A percentile compares a stretch with the other conserved stretches of the same genome.
Conservation (phyloP, 2,113 vertebrate genomes). For the Phodopus roborovskii region DNA sequence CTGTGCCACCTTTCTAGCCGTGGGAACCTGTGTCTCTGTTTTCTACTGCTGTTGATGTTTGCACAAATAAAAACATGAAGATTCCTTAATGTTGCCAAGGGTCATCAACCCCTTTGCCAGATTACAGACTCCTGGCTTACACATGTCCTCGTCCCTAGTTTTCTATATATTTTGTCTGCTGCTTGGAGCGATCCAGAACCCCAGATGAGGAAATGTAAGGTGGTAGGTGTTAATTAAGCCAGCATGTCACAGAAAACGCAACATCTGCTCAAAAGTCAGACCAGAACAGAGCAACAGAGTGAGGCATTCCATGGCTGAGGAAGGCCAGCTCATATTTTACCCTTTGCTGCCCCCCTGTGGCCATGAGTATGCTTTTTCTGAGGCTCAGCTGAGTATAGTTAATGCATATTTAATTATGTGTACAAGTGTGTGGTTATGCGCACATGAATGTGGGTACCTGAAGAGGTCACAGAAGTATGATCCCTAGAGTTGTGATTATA, state of each 20-base stretch:
- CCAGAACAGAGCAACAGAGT: neutral
- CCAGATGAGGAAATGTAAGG: neutral
- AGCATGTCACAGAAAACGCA: accelerated
- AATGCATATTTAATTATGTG: neutral
- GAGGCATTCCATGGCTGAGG: accelerated
- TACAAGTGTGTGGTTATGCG: neutral
- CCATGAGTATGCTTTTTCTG: neutral
- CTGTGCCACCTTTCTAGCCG: neutral
- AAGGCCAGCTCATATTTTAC: too few species aligned
- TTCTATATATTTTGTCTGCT: neutral
- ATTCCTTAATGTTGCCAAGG: neutral
- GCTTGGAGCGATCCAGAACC: neutral
- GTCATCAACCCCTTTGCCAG: neutral
- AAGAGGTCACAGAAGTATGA: neutral
- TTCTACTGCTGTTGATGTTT: neutral
- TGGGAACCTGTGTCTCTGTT: neutral
- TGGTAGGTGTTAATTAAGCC: neutral
- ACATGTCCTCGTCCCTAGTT: neutral
- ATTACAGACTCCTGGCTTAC: neutral
- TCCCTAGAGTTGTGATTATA: neutral
- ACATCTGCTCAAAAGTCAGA: neutral
- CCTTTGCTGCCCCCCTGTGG: neutral
- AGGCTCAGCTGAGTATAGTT: neutral
- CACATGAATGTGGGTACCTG: neutral
- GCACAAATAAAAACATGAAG: neutral